phyloP scores from a whole-genome alignment of 2,797 vertebrate species.

The Hybognathus amarus region DNA sequence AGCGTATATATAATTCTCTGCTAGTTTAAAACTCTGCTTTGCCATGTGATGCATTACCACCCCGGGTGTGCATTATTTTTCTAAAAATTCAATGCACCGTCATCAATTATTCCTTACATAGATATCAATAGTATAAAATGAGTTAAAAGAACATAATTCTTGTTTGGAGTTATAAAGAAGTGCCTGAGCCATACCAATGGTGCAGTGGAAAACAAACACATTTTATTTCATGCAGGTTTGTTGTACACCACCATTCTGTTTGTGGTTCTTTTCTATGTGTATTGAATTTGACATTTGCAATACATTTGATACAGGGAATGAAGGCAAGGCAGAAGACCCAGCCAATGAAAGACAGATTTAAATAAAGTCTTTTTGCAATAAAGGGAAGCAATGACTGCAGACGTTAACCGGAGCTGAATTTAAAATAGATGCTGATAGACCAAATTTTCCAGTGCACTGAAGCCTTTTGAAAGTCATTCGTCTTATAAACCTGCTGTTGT shows the following conservation, averaged over 20 bases:
- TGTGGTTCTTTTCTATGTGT: neutral
- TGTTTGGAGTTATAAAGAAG: neutral
- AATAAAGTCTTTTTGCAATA: constrained; percentile 27
- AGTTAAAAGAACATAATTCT: neutral
- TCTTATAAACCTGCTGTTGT: constrained; percentile 47
- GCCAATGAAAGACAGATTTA: constrained; percentile 16
- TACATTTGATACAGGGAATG: constrained; percentile 13
- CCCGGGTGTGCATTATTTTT: no score
- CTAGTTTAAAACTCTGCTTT: no score
- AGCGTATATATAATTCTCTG: no score
- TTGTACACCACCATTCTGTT: neutral
- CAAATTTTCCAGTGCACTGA: constrained; percentile 53
- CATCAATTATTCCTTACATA: no score
- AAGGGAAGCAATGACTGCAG: constrained; percentile 21
- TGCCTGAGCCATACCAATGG: neutral
- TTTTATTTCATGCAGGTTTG: constrained; percentile 12
- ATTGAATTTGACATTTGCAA: constrained; percentile 21
- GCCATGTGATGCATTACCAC: no score
- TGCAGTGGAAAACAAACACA: neutral
- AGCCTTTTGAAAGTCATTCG: constrained; percentile 50
- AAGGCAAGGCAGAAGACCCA: constrained; percentile 4
- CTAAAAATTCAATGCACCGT: no score
- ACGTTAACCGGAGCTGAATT: constrained; percentile 37
- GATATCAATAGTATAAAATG: neutral
- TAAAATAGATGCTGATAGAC: constrained; percentile 36